Conservation (phyloP, 2,113 vertebrate species). For the Cryptotis parvus region DNA sequence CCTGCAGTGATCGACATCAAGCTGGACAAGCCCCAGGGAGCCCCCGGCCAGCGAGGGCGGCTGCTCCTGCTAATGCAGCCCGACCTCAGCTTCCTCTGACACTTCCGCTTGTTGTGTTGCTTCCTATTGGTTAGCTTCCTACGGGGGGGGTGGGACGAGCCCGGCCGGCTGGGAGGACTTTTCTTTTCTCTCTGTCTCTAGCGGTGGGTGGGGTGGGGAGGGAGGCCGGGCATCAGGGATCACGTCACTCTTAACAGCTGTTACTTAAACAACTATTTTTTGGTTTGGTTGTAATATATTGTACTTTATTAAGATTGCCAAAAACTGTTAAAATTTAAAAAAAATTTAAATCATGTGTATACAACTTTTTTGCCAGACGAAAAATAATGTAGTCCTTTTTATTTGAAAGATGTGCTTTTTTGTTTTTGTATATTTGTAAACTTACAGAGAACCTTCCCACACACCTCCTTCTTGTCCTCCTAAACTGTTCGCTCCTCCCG, state of each 20-base stretch:
- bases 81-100: constrained; percentile 82
- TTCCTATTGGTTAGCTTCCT: constrained; percentile 93
- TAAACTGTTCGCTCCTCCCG: constrained; percentile 47
- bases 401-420: constrained; percentile 83
- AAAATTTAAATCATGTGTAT: constrained; percentile 86
- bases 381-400: constrained; percentile 83
- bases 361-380: constrained; percentile 87
- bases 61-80: constrained; percentile 93
- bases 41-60: constrained; percentile 91
- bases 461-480: constrained; percentile 74
- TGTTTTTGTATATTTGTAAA: constrained; percentile 93
- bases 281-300: constrained; percentile 91
- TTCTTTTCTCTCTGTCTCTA: constrained; percentile 85
- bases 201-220: constrained; percentile 77
- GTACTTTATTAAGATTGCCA: constrained; percentile 94
- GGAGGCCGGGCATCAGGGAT: constrained; percentile 79
- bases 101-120: constrained; percentile 93
- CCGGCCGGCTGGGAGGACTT: constrained; percentile 88
- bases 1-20: constrained; percentile 95
- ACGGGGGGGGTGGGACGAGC: constrained; percentile 85
- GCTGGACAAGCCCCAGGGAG: constrained; percentile 94
- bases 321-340: constrained; percentile 88
- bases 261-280: constrained; percentile 88
- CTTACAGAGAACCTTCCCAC: constrained; percentile 86
- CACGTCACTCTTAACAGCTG: constrained; percentile 83